Base-by-base conservation (phyloP, 92 coral and sea anemone species). In the Galaxea fascicularis region DNA sequence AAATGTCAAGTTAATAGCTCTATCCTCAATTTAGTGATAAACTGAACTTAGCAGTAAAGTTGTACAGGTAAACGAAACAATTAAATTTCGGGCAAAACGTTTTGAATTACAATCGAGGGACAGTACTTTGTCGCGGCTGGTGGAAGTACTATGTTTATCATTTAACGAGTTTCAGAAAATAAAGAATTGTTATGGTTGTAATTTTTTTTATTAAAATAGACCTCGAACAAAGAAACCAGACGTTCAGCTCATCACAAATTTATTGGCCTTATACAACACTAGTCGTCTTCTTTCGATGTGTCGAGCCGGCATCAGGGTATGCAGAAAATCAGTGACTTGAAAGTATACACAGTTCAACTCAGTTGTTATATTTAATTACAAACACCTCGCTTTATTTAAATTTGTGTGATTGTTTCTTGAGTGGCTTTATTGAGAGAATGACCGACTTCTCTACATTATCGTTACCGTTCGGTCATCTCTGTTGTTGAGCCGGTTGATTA, bases 41-140 rank as follows among this genome's bases (percentile, higher is more conserved):
- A 57, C n/a, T n/a, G n/a, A n/a, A n/a, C n/a, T n/a, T n/a, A 74
- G 41, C 78, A 64, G 10, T 74, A 74, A 53, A 20, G 18, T n/a
- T 29, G 8, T 44, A 3, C 46, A 74, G 65, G 78, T 4, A 3
- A 20, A 10, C 30, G 52, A 74, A 10, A 18, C 25, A 18, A 51
- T 73, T 35, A 12, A 13, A 17, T 35, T 18, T 44, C 21, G 8
- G n/a, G 16, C 10, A 16, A 15, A 30, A 52, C 16, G 27, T 4
- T 16, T 15, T 52, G 24, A 6, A 26, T 52, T 53, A 13, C 22
- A 17, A 27, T 53, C 20, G 26, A 39, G 18, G 22, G 8, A 21
- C 17, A 24, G 24, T 24, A 10, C 24, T 16, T 15, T 53, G 45
- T 35, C 28, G 46, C 79, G 20, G 12, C 39, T 17, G 79, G 17